Evolutionary conservation across 2,797 vertebrate genomes (phyloP), one percentile per base, ranked within the genome.

Genomic region (Hippoglossus hippoglossus): DNA sequence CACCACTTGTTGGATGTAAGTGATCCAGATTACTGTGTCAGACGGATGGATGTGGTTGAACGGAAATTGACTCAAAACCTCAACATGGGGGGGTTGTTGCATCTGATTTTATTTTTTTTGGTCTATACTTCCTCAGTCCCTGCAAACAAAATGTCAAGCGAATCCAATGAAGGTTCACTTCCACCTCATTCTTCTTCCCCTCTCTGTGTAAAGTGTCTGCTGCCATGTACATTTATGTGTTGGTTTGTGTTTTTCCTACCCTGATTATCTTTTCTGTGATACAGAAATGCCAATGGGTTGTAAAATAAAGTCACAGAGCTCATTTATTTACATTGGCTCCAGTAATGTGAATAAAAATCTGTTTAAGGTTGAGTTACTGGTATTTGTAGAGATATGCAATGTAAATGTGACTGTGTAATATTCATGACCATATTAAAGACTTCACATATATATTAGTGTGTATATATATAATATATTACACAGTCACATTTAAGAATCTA

Each of bases 301-400:
- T 92, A 90, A 83, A 91, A 93, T 92, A 90, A 46, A 46, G 18
- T 63, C 67, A 79, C 81, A 81, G 69, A 83, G 86, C 72, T 87
- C 58, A 87, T 82, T 75, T 3, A 69, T 79, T 74, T 62, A 69
- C 44, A 26, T 24, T n/a, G 50, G 18, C 25, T 73, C 44, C 55
- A 21, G 34, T 67, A 36, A 51, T 57, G 44, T 77, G 21, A 61
- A 5, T 22, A 13, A 13, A 57, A 34, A 19, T 7, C 18, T 36
- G 8, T 34, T 21, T 1, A 6, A 12, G 8, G 9, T 12, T 56
- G 54, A 36, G 16, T 34, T 34, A 5, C 15, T 19, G 28, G 18
- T n/a, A 21, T 56, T 9, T n/a, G 22, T 25, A 52, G 4, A 12
- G 22, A 25, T 25, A 52, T 52, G 11, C 39, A 41, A 31, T 31